Conservation (phyloP, 2,797 vertebrate genomes). For the Ceryle rudis region DNA sequence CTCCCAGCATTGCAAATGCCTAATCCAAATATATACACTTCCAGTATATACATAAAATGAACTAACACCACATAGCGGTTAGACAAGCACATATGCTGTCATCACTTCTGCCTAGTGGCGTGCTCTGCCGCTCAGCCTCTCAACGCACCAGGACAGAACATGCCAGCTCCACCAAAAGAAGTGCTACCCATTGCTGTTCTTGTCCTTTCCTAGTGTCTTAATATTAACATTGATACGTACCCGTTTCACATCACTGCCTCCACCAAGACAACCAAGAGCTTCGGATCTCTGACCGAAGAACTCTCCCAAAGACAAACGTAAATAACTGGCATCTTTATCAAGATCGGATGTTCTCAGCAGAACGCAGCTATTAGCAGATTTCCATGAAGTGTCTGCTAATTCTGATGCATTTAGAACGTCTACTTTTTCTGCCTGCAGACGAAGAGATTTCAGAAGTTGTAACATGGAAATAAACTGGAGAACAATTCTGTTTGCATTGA, state of each 20-base stretch:
- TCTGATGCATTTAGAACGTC: constrained; percentile 74
- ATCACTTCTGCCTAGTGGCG: not conserved
- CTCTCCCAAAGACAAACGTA: constrained; percentile 91
- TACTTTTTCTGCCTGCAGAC: constrained; percentile 86
- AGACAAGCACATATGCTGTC: not conserved
- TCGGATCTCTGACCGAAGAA: constrained; percentile 95
- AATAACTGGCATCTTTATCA: constrained; percentile 87
- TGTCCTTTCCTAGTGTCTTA: not conserved
- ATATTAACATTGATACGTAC: constrained; percentile 73
- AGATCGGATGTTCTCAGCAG: constrained; percentile 84
- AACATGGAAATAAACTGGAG: not conserved
- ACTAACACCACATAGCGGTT: not conserved
- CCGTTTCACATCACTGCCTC: constrained; percentile 85
- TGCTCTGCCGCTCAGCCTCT: not conserved
- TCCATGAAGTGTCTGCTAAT: constrained; percentile 88
- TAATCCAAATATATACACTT: not conserved
- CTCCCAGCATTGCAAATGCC: not conserved
- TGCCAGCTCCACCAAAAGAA: not conserved
- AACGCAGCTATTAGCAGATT: constrained; percentile 77
- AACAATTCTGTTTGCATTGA: not conserved
- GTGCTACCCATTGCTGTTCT: not conserved
- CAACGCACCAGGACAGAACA: not conserved
- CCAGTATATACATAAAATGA: not conserved
- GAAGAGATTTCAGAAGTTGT: not conserved
- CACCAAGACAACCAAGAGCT: constrained; percentile 92